phyloP scores from a whole-genome alignment of 2,888 invertebrate genomes.

The Mythimna loreyi region DNA sequence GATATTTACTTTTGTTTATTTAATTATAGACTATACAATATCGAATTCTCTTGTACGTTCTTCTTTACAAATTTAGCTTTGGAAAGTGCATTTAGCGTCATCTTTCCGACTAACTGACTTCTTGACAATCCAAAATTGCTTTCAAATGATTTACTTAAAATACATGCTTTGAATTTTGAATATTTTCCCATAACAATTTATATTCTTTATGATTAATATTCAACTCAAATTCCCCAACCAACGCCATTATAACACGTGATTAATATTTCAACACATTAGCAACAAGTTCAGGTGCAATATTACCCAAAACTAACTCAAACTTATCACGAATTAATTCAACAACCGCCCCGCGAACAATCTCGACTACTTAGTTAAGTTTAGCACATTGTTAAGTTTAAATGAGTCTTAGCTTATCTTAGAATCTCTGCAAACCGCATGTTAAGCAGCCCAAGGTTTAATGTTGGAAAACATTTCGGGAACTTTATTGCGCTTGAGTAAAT shows the following conservation, averaged over 20 bases:
- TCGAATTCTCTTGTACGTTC: no score
- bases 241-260: constrained; percentile 1
- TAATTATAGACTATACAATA: no score
- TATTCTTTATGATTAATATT: neutral
- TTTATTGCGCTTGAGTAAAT: constrained; percentile 38
- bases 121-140: no score
- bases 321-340: constrained; percentile 70
- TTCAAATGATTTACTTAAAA: no score
- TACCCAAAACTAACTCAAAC: constrained; percentile 44
- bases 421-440: constrained; percentile 61
- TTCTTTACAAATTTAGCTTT: no score
- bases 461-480: constrained; percentile 51
- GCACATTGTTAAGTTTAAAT: constrained; percentile 66
- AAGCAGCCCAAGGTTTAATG: constrained; percentile 40
- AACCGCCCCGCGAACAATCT: constrained; percentile 69
- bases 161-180: no score
- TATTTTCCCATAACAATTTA: no score
- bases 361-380: constrained; percentile 64
- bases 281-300: constrained; percentile 47
- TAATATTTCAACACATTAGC: constrained; percentile 33
- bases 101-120: no score
- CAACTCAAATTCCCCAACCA: neutral
- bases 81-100: no score
- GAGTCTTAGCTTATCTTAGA: constrained; percentile 65
- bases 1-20: no score